Conservation (phyloP, 2,888 invertebrate genomes). For the Pelosia muscerda region DNA sequence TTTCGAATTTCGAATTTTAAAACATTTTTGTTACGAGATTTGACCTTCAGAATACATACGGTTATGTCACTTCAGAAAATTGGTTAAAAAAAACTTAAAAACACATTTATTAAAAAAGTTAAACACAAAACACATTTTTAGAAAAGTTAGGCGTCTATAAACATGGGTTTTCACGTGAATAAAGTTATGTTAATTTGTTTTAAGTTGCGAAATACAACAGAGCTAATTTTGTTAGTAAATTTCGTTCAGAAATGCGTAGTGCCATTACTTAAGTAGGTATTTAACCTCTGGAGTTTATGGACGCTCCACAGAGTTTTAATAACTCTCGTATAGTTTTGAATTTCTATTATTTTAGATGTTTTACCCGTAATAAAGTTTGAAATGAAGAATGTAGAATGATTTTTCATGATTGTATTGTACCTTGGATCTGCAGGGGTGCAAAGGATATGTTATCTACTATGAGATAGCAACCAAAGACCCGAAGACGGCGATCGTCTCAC, state of each 20-base stretch:
- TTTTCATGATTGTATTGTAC: too few relatives aligned
- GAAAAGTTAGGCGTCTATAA: too few relatives aligned
- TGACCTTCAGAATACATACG: too few relatives aligned
- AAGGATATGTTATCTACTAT: too few relatives aligned
- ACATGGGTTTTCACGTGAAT: neutral
- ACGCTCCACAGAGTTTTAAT: constrained; percentile 32
- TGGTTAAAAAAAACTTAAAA: too few relatives aligned
- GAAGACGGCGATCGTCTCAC: too few relatives aligned
- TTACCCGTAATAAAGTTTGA: neutral
- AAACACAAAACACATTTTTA: neutral
- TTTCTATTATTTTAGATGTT: neutral
- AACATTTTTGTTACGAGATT: too few relatives aligned
- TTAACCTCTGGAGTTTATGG: constrained; percentile 26
- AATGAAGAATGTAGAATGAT: neutral
- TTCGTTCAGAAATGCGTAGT: constrained; percentile 34
- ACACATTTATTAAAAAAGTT: neutral
- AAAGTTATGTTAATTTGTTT: neutral
- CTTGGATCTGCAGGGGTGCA: too few relatives aligned
- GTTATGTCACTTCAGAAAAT: too few relatives aligned
- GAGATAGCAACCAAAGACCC: too few relatives aligned
- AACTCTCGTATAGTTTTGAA: constrained; percentile 9
- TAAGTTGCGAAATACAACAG: neutral
- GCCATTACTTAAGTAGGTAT: constrained; percentile 10
- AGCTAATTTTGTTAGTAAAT: constrained; percentile 7
- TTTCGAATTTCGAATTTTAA: too few relatives aligned